Conservation (phyloP, 2,888 invertebrate species). For the Campoplex capitator region DNA sequence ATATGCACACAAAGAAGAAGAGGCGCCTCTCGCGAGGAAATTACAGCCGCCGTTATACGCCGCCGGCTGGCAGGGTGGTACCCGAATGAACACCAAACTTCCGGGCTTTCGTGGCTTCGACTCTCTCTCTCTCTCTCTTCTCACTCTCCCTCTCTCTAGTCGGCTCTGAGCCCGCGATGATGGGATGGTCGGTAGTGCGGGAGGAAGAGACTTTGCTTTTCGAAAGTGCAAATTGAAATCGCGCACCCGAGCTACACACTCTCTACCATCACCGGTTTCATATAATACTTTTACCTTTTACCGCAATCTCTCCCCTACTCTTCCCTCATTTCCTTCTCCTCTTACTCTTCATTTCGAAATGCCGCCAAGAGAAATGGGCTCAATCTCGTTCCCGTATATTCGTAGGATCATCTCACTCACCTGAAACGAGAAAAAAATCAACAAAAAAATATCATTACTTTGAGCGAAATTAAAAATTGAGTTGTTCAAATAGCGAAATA, state of each 20-base stretch:
- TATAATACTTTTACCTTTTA: conserved; percentile 30
- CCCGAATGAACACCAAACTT: conserved; percentile 68
- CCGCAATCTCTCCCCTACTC: conserved; percentile 24
- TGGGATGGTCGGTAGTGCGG: conserved; percentile 26
- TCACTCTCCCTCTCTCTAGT: conserved; percentile 10
- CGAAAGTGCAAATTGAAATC: conserved; percentile 68
- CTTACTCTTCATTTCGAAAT: conserved; percentile 27
- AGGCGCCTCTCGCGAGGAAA: conserved; percentile 67
- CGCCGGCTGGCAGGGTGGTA: conserved; percentile 64
- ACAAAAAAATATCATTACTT: conserved; percentile 22
- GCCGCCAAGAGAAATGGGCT: conserved; percentile 28
- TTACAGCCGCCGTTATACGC: conserved; percentile 67
- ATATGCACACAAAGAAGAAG: conserved; percentile 52
- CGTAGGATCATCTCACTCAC: conserved; percentile 51
- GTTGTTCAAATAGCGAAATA: neutral
- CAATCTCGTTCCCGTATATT: conserved; percentile 39
- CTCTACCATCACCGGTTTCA: conserved; percentile 39
- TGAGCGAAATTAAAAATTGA: neutral
- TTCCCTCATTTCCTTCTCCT: conserved; percentile 1
- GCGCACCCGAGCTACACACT: conserved; percentile 52
- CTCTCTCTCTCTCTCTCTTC: neutral
- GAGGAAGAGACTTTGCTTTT: conserved; percentile 44
- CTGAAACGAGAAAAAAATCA: conserved; percentile 42
- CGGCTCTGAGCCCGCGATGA: conserved; percentile 46
- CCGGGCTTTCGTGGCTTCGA: conserved; percentile 62